Base-by-base conservation (phyloP, 2,888 invertebrate genomes). In the Eupsilia transversa region DNA sequence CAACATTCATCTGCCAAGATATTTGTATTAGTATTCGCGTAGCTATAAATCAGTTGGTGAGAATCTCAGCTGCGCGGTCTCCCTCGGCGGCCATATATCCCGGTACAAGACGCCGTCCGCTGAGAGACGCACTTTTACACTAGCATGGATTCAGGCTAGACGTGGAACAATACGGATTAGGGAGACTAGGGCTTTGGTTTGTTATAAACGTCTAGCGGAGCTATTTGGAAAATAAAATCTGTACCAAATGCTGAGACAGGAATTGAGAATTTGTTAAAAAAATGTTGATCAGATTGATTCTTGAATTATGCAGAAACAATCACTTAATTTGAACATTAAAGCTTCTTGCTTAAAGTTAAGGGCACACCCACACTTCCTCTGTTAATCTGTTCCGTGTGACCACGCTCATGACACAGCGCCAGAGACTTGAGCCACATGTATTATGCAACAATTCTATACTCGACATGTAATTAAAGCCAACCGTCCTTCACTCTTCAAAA, bases 21-120 rank as follows among this genome's bases (percentile, higher is more conserved):
- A 77, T 79, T 80, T 69, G 74, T 83, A 79, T 94, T 93, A 94
- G 92, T 94, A 94, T 93, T 94, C 92, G 90, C 92, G 89, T 90
- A 89, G 91, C 90, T 90, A 95, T 96, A 96, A 96, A 96, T 96
- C 95, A 93, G 90, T 89, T 92, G 91, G 94, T 93, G 86, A 66
- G 89, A 96, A 95, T 94, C 95, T 95, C 94, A 93, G 95, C 94
- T 93, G 93, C 82, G 84, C 85, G 84, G 80, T 84, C 89, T 96
- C 96, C 96, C 96, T 84, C 89, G 95, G 91, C 94, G 92, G 92
- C 93, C 93, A 95, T 96, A 96, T 93, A 96, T 96, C 92, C 94
- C 92, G 91, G 93, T 94, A 94, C 92, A 89, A 88, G 88, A 89
- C 91, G 88, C 82, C 89, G 89, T 89, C 92, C 92, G 89, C 88